Conservation (phyloP, 2,113 vertebrate species). For the Ophiodon elongatus region DNA sequence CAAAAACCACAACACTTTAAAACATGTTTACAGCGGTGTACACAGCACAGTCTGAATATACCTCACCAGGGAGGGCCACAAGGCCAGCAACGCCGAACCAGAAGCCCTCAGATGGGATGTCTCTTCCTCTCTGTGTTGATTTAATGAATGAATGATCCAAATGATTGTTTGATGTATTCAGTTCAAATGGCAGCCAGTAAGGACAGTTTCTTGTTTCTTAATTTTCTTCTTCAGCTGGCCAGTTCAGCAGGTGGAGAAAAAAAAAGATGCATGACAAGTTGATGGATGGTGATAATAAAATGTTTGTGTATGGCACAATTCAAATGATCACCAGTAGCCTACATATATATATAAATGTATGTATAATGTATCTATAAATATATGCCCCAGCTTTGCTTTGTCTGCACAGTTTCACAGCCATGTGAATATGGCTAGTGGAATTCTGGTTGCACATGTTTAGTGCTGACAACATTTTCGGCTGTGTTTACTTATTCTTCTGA, state of each 20-base stretch:
- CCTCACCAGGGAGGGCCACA: not conserved
- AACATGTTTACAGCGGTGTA: conserved; percentile 43
- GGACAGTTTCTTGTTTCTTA: conserved; percentile 9
- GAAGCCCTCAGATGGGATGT: not conserved
- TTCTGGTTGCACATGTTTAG: conserved; percentile 7
- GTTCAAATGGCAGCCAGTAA: conserved; percentile 9
- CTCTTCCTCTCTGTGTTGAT: conserved; percentile 1
- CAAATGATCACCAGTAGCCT: conserved; percentile 56
- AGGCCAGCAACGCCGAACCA: not conserved
- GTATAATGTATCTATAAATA: too few relatives aligned
- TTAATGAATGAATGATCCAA: conserved; percentile 17
- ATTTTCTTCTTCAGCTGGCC: conserved; percentile 14
- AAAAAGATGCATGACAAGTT: conserved; percentile 55
- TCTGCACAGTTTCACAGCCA: conserved; percentile 53
- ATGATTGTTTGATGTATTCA: conserved; percentile 8
- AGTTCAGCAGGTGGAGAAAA: conserved; percentile 29
- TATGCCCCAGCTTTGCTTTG: conserved; percentile 49
- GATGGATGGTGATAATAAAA: conserved; percentile 75
- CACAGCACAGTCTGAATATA: conserved; percentile 17
- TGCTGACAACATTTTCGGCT: conserved; percentile 1
- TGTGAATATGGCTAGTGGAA: not conserved
- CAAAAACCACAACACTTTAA: conserved; percentile 32
- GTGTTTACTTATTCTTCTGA: not conserved
- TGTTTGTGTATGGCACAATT: conserved; percentile 63
- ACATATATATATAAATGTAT: conserved; percentile 56